Conservation (phyloP, 2,888 invertebrate genomes). For the Aphidoletes aphidimyza region DNA sequence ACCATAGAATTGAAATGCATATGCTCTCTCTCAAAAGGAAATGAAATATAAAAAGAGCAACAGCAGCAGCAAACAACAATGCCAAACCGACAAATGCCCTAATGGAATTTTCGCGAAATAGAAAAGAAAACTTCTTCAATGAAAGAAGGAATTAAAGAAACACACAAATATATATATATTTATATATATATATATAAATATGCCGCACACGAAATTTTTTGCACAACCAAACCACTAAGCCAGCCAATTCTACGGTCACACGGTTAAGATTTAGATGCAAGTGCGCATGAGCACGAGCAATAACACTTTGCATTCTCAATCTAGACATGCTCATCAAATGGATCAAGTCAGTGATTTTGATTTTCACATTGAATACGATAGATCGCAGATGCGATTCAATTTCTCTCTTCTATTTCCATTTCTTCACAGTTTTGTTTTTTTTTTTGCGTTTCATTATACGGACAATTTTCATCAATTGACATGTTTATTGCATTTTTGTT, state of each 20-base stretch:
- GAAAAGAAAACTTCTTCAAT: no score
- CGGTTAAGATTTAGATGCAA: not conserved
- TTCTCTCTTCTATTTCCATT: not conserved
- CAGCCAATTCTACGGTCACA: not conserved
- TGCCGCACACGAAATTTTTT: not conserved
- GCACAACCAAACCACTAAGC: no score
- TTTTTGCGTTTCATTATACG: not conserved
- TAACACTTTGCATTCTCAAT: no score
- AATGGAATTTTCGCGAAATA: conserved; percentile 2
- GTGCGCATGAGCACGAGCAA: not conserved
- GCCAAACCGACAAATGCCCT: conserved; percentile 27
- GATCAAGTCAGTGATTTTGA: no score
- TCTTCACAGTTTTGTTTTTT: not conserved
- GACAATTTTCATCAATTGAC: not conserved
- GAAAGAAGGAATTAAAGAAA: not conserved
- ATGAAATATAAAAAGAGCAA: not conserved
- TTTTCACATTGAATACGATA: no score
- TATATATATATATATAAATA: not conserved
- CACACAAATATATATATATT: not conserved
- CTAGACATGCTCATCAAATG: no score
- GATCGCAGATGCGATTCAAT: not conserved
- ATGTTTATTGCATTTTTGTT: no score
- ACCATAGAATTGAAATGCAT: conserved; percentile 24
- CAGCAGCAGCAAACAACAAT: not conserved
- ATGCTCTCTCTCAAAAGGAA: conserved; percentile 7